These are phyloP conservation scores for Astropecten irregularis DNA, from an alignment of 53 echinoderm and acorn worm species.

Conservation along the genomic window DNA sequence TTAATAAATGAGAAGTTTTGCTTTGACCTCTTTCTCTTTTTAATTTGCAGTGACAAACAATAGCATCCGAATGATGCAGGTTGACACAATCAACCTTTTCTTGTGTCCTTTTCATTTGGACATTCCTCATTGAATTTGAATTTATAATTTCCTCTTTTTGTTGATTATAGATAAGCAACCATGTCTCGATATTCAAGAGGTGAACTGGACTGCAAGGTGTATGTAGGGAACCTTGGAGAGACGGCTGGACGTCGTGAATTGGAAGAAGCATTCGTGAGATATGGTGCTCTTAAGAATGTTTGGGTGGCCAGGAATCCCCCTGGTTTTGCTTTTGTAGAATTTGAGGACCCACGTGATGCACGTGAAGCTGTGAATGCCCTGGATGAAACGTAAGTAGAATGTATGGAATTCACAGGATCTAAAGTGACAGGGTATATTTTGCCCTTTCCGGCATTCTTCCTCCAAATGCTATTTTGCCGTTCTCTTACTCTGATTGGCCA, in stretches of 20 bases:
- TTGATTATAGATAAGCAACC: too few species aligned
- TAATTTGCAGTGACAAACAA: too few species aligned
- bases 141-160: too few species aligned
- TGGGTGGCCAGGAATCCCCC: slow-evolving; percentile 98
- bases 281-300: slow-evolving; percentile 84
- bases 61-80: too few species aligned
- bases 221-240: slow-evolving; percentile 81
- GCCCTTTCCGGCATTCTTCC: too few species aligned
- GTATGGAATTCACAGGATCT: background rate
- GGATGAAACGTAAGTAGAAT: slow-evolving; percentile 72
- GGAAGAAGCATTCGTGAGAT: slow-evolving; percentile 73
- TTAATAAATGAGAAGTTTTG: too few species aligned
- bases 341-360: slow-evolving; percentile 83
- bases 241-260: slow-evolving; percentile 78
- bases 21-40: too few species aligned
- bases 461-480: too few species aligned
- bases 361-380: slow-evolving; percentile 68
- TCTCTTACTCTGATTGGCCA: too few species aligned
- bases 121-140: too few species aligned
- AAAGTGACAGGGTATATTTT: background rate
- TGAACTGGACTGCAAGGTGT: slow-evolving; percentile 82
- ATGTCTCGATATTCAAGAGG: slow-evolving; percentile 55
- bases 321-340: slow-evolving; percentile 94
- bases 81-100: too few species aligned
- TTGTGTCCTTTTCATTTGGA: too few species aligned